Evolutionary conservation across 2,888 invertebrate species (phyloP).

Genomic region (Bedellia somnulentella): DNA sequence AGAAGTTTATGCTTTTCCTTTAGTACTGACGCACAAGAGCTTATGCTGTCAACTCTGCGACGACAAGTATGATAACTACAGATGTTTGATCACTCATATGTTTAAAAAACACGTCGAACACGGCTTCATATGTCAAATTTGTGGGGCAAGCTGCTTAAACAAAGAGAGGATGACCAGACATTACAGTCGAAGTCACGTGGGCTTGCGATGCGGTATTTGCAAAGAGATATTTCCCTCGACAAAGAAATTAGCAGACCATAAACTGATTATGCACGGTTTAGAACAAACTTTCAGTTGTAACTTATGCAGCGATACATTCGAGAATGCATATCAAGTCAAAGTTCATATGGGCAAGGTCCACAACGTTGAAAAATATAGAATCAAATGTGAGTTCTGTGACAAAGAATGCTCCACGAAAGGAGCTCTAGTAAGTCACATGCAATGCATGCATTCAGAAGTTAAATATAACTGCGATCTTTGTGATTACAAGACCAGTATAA

Average conservation of each 20-base stretch:
- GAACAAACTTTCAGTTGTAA: conserved; percentile 20
- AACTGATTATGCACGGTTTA: conserved; percentile 23
- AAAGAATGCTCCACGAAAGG: conserved; percentile 48
- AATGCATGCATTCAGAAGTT: conserved; percentile 40
- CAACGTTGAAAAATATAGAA: conserved; percentile 32
- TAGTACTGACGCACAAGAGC: conserved; percentile 20
- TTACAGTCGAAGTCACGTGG: conserved; percentile 22
- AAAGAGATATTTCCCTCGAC: conserved; percentile 36
- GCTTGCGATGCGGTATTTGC: conserved; percentile 29
- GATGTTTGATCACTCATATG: conserved; percentile 30
- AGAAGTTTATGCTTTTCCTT: conserved; percentile 29
- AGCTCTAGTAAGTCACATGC: conserved; percentile 51
- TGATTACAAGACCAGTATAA: conserved; percentile 29
- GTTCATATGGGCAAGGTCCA: conserved; percentile 40
- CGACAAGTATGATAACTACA: conserved; percentile 25
- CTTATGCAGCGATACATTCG: conserved; percentile 23
- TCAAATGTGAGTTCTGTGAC: conserved; percentile 40
- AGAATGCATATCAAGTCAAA: conserved; percentile 27
- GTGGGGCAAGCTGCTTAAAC: conserved; percentile 29
- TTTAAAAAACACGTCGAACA: conserved; percentile 29
- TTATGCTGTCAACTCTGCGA: conserved; percentile 28
- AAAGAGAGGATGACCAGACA: conserved; percentile 28
- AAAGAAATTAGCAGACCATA: conserved; percentile 26
- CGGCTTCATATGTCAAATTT: conserved; percentile 30
- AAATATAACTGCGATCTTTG: conserved; percentile 32